Conservation (phyloP, 2,888 invertebrate species). For the Harpalus rufipes region DNA sequence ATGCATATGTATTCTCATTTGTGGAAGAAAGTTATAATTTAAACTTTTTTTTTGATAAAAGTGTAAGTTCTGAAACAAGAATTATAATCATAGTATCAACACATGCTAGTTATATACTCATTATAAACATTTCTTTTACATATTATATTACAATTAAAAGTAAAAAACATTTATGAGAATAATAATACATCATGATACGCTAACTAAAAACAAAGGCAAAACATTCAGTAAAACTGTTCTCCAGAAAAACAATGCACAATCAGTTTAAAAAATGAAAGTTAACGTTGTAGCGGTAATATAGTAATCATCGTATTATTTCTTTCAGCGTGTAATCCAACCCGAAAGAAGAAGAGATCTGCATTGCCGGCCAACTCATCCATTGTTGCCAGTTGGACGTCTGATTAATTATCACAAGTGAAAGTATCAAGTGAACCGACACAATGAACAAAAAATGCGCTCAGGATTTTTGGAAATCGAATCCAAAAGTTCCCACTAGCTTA, state of each 20-base stretch:
- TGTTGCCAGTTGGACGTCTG: conserved; percentile 45
- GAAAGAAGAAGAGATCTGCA: conserved; percentile 45
- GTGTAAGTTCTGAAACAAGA: not conserved
- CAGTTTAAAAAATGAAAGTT: conserved; percentile 53
- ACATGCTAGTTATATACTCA: conserved; percentile 14
- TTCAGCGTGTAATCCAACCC: conserved; percentile 39
- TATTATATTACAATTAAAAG: conserved; percentile 44
- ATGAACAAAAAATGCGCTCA: conserved; percentile 48
- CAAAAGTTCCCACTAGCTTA: conserved; percentile 40
- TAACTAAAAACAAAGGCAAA: conserved; percentile 34
- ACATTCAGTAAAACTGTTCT: conserved; percentile 32
- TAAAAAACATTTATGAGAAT: conserved; percentile 28
- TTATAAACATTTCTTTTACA: conserved; percentile 39
- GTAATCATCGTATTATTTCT: conserved; percentile 47
- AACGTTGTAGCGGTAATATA: conserved; percentile 43
- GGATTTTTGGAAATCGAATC: conserved; percentile 56
- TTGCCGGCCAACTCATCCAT: conserved; percentile 14
- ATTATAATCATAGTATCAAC: not conserved
- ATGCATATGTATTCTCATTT: conserved; percentile 15
- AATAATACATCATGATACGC: conserved; percentile 40
- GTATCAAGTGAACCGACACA: conserved; percentile 29
- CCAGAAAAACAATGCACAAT: conserved; percentile 46
- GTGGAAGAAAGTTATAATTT: conserved; percentile 20
- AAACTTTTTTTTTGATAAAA: conserved; percentile 8
- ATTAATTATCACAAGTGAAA: conserved; percentile 52